These are phyloP conservation scores for Somateria mollissima DNA, from an alignment of 2,797 vertebrate genomes.

Conservation along the genomic window DNA sequence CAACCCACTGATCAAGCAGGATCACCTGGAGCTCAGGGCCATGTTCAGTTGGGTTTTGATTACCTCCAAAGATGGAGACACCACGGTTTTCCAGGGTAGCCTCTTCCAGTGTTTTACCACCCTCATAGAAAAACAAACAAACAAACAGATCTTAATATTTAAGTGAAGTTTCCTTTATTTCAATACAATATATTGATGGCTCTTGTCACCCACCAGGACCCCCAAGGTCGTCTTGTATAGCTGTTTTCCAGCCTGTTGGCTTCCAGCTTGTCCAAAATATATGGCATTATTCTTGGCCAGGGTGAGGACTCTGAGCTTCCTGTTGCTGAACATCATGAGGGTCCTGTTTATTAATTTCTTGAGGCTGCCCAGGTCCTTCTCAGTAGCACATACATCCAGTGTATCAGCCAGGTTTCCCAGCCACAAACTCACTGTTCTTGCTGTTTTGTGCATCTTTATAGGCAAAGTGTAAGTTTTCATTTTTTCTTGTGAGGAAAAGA, in stretches of 20 bases:
- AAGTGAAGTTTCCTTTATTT: not conserved
- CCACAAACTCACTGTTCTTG: not conserved
- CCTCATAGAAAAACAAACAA: not conserved
- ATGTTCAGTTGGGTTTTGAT: not conserved
- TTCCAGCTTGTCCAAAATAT: not conserved
- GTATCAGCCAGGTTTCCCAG: not conserved
- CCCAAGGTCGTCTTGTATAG: not conserved
- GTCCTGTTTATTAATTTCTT: not conserved
- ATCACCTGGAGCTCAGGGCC: not conserved
- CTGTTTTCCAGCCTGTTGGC: not conserved
- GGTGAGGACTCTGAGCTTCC: not conserved
- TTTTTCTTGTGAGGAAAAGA: not conserved
- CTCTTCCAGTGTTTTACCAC: not conserved
- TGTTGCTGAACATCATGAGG: not conserved
- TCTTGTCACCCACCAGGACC: not conserved
- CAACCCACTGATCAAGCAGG: not conserved
- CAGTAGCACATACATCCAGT: not conserved
- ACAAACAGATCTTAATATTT: not conserved
- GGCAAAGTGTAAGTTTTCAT: not conserved
- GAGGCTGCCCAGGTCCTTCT: not conserved
- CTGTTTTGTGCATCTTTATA: not conserved
- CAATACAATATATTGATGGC: not conserved
- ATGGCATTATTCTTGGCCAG: not conserved
- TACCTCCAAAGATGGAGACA: not conserved
- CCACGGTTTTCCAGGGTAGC: too few relatives aligned